Percentiles rank a stretch among this genome's conserved stretches.
These are phyloP conservation scores for Chloromyia formosa DNA, from an alignment of 2,888 invertebrate species.

Conservation along the genomic window DNA sequence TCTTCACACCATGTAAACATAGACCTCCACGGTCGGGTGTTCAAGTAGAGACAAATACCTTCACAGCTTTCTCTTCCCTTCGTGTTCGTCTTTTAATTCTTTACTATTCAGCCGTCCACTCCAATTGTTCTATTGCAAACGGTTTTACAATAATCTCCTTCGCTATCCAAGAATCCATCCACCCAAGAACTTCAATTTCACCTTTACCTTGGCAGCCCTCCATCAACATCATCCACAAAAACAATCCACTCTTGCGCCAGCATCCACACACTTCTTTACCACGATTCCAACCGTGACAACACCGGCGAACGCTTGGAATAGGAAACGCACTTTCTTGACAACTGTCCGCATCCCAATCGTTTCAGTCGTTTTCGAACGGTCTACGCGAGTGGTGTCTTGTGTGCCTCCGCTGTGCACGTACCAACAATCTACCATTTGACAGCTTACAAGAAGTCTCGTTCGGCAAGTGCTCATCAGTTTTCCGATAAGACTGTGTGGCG, in stretches of 20 bases:
- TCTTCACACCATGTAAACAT: too few species aligned
- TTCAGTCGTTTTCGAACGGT: conserved; percentile 37
- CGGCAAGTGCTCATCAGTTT: neutral
- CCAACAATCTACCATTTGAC: conserved; percentile 11
- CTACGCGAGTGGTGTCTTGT: conserved; percentile 9
- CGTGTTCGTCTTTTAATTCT: too few species aligned
- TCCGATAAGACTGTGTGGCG: conserved; percentile 16
- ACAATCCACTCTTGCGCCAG: neutral
- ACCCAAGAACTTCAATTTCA: too few species aligned
- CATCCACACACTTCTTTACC: neutral
- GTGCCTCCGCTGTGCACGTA: neutral
- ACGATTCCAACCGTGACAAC: neutral
- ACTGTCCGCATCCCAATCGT: conserved; percentile 18
- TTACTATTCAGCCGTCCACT: too few species aligned
- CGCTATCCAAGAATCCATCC: too few species aligned
- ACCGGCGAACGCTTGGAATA: conserved; percentile 4
- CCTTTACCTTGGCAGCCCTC: neutral
- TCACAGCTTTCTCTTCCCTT: too few species aligned
- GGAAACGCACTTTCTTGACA: conserved; percentile 25
- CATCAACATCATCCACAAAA: neutral
- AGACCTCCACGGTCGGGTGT: too few species aligned
- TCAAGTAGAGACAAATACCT: too few species aligned
- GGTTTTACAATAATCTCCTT: too few species aligned
- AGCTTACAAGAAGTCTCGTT: neutral
- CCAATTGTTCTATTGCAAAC: too few species aligned